These are phyloP conservation scores for Sebastes diaconus DNA, from an alignment of 2,797 vertebrate genomes.

Conservation along the genomic window DNA sequence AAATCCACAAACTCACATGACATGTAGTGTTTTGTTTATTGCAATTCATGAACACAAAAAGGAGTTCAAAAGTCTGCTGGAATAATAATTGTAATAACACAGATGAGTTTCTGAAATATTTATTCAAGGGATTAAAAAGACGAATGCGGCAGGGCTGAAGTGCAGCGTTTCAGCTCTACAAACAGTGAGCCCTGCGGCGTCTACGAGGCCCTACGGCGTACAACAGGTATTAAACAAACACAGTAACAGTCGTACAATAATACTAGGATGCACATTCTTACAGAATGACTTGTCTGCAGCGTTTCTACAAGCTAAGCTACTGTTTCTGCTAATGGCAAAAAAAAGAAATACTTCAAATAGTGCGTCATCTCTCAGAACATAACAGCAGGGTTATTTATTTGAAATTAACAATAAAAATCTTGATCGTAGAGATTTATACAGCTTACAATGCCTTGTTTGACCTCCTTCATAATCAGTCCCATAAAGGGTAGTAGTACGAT, in stretches of 20 bases:
- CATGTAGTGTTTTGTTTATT: slow-evolving; percentile 58
- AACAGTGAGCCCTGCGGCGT: slow-evolving; percentile 46
- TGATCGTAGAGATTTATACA: slow-evolving; percentile 60
- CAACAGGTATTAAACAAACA: slow-evolving; percentile 55
- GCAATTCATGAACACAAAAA: slow-evolving; percentile 39
- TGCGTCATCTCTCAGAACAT: slow-evolving; percentile 36
- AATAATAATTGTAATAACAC: slow-evolving; percentile 25
- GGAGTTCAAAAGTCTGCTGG: slow-evolving; percentile 8
- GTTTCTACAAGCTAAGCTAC: slow-evolving; percentile 58
- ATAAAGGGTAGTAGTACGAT: slow-evolving; percentile 15
- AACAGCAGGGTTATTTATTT: slow-evolving; percentile 63
- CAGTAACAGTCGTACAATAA: slow-evolving; percentile 62
- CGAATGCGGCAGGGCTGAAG: slow-evolving; percentile 52
- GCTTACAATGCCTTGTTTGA: slow-evolving; percentile 31
- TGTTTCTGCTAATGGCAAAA: slow-evolving; percentile 49
- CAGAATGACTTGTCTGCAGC: slow-evolving; percentile 78
- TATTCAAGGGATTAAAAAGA: slow-evolving; percentile 75
- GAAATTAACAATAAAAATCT: slow-evolving; percentile 61
- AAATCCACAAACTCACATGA: neutral
- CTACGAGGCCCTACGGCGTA: slow-evolving; percentile 51
- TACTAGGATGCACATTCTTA: slow-evolving; percentile 75
- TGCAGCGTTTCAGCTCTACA: slow-evolving; percentile 51
- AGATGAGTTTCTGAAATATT: slow-evolving; percentile 60
- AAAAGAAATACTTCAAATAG: slow-evolving; percentile 56
- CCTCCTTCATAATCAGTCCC: slow-evolving; percentile 20